Evolutionary conservation across 2,888 invertebrate species (phyloP), one percentile per base, ranked within the genome.

Genomic region (Beris morrisii): DNA sequence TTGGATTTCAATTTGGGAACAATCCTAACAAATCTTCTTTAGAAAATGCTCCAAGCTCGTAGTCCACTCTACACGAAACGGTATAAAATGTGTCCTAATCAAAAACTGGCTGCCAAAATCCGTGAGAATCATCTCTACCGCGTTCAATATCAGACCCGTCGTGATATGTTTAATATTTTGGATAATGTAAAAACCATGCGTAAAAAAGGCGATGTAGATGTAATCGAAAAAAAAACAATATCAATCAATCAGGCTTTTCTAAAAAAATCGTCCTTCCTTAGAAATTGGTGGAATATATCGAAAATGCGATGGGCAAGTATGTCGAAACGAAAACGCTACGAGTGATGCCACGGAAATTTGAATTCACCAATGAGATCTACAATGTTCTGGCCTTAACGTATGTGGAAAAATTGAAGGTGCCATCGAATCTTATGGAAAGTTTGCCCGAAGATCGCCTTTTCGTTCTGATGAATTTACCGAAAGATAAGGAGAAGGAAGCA

Each of bases 271-370:
- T 22, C 30, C 5, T 12, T 22, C n/a, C 11, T 31, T 54, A 64
- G 58, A 46, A 58, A 65, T 50, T 70, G 38, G 12, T 68, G 1
- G 68, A 69, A 6, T 78, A 73, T 58, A 71, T 79, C 5, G 79
- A 78, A 66, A 73, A 74, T 31, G 73, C 76, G 3, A 76, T 78
- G 76, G 76, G 78, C 4, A 73, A 77, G 55, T 79, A 77, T 70
- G 74, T 78, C 0, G 73, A 76, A 5, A 69, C 75, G 5, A 80
- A 80, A 69, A 79, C 79, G 0, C 66, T 73, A 44, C 77, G 79
- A 13, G 73, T 79, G 4, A 77, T 79, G 77, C 79, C 80, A 7
- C 77, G 79, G 75, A 79, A 77, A 69, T 79, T 78, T 70, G 77
- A 79, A 70, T 80, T 78, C 65, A 73, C 76, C 28, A 77, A 78